A percentile compares a stretch with the other conserved stretches of the same genome.
Conservation (phyloP, 2,888 invertebrate species). For the Bombyx huttoni region DNA sequence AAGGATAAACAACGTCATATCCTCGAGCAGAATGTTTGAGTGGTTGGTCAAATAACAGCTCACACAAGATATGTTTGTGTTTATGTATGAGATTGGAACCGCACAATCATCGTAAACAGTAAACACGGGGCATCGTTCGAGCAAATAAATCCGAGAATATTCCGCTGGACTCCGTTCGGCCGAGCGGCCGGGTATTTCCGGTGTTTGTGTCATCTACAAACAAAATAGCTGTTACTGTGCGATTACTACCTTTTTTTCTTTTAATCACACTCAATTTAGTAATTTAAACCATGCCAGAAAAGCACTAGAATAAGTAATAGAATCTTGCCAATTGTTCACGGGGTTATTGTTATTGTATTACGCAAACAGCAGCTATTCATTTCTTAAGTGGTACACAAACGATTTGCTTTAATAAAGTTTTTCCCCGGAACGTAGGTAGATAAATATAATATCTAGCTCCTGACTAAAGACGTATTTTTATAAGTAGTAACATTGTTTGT, state of each 20-base stretch:
- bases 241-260: not conserved
- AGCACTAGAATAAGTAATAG: no score
- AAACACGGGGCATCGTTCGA: conserved; percentile 47
- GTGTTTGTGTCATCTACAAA: not conserved
- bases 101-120: conserved; percentile 25
- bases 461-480: no score
- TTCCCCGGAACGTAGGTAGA: no score
- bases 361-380: no score
- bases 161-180: conserved; percentile 47
- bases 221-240: not conserved
- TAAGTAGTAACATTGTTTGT: no score
- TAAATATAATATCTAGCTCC: no score
- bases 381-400: no score
- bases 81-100: not conserved
- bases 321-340: no score
- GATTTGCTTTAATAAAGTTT: no score
- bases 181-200: not conserved
- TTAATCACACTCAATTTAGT: not conserved
- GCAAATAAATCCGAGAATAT: conserved; percentile 48
- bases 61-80: not conserved
- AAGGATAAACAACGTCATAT: not conserved
- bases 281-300: no score
- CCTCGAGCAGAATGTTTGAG: not conserved
- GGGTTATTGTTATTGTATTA: no score
- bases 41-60: not conserved